phyloP scores from a whole-genome alignment of 2,797 vertebrate genomes.

The Peromyscus nudipes region DNA sequence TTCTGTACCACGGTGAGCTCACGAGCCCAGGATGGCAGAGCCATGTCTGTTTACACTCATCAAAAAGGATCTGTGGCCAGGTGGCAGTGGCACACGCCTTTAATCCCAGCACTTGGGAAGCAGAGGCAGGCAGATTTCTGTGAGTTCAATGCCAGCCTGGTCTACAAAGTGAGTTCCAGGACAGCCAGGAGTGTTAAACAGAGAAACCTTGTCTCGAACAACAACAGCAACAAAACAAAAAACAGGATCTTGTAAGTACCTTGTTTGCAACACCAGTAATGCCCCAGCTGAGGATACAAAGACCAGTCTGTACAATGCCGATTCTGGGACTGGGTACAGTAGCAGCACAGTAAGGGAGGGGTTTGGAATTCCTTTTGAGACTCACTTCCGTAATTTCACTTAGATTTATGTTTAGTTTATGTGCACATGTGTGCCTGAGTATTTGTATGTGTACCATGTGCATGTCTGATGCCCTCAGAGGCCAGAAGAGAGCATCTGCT shows the following conservation, averaged over 20 bases:
- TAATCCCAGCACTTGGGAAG: background rate
- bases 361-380: background rate
- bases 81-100: background rate
- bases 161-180: background rate
- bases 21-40: background rate
- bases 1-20: background rate
- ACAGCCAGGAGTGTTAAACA: background rate
- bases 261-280: background rate
- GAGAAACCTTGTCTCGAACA: background rate
- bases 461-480: background rate
- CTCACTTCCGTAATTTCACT: background rate
- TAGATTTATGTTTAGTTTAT: background rate
- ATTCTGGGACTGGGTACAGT: background rate
- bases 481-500: background rate
- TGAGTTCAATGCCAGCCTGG: too few relatives aligned
- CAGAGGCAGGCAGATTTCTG: background rate
- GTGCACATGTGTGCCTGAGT: background rate
- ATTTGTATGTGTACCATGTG: background rate
- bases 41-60: background rate
- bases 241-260: background rate
- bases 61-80: background rate
- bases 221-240: background rate
- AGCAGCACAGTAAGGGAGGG: background rate
- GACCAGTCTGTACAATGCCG: background rate
- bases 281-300: background rate